These are phyloP conservation scores for Limonius californicus DNA, from an alignment of 1,140 invertebrate species.

Conservation along the genomic window DNA sequence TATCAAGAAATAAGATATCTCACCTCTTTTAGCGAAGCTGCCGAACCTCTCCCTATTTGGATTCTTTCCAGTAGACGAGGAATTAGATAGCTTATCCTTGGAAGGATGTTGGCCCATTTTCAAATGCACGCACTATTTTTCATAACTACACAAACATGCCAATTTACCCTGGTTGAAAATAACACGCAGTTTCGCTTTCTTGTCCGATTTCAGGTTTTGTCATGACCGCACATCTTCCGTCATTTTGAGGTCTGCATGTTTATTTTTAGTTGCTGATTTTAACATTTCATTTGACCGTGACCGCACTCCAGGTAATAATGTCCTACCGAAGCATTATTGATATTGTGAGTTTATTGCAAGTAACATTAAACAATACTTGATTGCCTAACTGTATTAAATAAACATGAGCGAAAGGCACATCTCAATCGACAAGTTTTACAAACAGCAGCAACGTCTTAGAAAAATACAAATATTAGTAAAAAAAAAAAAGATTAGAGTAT, in stretches of 20 bases:
- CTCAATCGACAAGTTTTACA: no score
- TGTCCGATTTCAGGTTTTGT: not conserved
- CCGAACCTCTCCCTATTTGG: constrained; percentile 38
- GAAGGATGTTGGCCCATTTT: constrained; percentile 66
- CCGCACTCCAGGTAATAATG: not conserved
- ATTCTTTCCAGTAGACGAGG: constrained; percentile 37
- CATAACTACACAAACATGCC: not conserved
- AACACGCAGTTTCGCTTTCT: no score
- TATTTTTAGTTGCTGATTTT: not conserved
- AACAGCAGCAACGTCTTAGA: no score
- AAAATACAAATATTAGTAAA: no score
- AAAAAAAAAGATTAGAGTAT: no score
- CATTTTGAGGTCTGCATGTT: not conserved
- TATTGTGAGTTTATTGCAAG: no score
- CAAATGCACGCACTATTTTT: not conserved
- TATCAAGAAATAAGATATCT: no score
- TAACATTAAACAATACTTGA: no score
- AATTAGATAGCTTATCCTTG: constrained; percentile 57
- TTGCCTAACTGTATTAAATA: no score
- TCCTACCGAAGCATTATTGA: no score
- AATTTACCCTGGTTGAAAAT: no score
- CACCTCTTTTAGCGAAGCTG: constrained; percentile 41
- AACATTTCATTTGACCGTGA: not conserved
- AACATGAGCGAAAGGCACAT: no score
- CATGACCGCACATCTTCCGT: not conserved